phyloP scores from a whole-genome alignment of 37 sponge, comb jelly and placozoan species.

The Oscarella lobularis region DNA sequence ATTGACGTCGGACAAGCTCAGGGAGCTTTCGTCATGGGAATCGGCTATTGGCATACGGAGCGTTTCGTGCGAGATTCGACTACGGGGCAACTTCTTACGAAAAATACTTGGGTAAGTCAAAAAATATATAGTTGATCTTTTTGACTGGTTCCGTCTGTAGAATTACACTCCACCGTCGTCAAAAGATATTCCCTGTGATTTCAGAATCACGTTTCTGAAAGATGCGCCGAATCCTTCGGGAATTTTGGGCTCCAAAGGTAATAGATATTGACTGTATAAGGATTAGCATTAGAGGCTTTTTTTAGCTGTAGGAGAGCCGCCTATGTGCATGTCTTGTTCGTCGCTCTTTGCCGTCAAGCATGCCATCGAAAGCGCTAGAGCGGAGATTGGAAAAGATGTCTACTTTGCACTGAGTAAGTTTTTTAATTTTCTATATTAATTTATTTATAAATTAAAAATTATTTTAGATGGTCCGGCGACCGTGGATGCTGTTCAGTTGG shows the following conservation, averaged over 20 bases:
- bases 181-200: slow-evolving; percentile 50
- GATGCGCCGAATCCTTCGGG: slow-evolving; percentile 69
- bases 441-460: neutral
- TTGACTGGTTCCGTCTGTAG: slow-evolving; percentile 9
- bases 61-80: slow-evolving; percentile 30
- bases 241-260: slow-evolving; percentile 59
- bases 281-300: neutral
- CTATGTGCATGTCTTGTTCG: slow-evolving; percentile 48
- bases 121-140: neutral
- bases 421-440: neutral
- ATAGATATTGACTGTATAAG: neutral
- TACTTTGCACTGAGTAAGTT: neutral
- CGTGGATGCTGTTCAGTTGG: slow-evolving; percentile 45
- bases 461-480: slow-evolving; percentile 61
- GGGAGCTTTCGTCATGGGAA: slow-evolving; percentile 61
- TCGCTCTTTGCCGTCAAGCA: slow-evolving; percentile 41
- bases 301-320: slow-evolving; percentile 69
- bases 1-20: slow-evolving; percentile 77
- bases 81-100: slow-evolving; percentile 44
- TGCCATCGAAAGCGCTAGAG: neutral
- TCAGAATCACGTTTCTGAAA: slow-evolving; percentile 48
- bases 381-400: neutral
- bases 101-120: slow-evolving; percentile 65
- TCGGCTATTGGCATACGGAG: slow-evolving; percentile 72
- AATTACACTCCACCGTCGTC: slow-evolving; percentile 64